These are phyloP conservation scores for Physocephala rufipes DNA, from an alignment of 2,888 invertebrate genomes.

Conservation along the genomic window DNA sequence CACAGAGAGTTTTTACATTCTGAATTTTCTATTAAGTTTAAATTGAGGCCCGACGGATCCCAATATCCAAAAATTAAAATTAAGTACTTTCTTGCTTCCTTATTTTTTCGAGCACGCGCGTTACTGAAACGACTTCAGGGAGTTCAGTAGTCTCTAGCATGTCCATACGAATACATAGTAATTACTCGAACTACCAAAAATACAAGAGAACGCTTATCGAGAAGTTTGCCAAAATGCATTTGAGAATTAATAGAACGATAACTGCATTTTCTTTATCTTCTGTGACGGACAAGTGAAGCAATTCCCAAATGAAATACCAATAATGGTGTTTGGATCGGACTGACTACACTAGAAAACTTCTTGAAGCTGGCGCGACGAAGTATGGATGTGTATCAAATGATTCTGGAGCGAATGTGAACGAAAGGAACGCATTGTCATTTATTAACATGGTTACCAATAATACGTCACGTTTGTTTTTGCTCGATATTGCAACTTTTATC, in stretches of 20 bases:
- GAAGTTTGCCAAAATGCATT: not conserved
- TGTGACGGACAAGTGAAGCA: conserved; percentile 34
- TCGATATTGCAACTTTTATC: conserved; percentile 28
- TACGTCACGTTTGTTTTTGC: conserved; percentile 28
- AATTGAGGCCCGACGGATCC: no score
- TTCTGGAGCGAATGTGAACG: conserved; percentile 30
- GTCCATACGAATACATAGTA: not conserved
- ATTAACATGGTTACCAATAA: conserved; percentile 33
- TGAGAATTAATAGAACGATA: not conserved
- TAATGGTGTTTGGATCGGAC: conserved; percentile 24
- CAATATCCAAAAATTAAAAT: no score
- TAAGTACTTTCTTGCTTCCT: no score
- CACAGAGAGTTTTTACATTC: no score
- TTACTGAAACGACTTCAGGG: no score
- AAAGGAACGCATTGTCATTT: conserved; percentile 33
- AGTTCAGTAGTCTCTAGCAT: no score
- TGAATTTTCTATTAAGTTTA: no score
- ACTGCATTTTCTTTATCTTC: conserved; percentile 30
- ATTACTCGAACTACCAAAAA: not conserved
- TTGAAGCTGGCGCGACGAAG: not conserved
- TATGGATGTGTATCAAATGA: conserved; percentile 12
- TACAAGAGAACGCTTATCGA: not conserved
- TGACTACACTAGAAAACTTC: not conserved
- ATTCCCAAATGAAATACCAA: conserved; percentile 35
- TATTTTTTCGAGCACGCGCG: no score